These are phyloP conservation scores for Salvator merianae DNA, from an alignment of 2,113 vertebrate species.

Conservation along the genomic window DNA sequence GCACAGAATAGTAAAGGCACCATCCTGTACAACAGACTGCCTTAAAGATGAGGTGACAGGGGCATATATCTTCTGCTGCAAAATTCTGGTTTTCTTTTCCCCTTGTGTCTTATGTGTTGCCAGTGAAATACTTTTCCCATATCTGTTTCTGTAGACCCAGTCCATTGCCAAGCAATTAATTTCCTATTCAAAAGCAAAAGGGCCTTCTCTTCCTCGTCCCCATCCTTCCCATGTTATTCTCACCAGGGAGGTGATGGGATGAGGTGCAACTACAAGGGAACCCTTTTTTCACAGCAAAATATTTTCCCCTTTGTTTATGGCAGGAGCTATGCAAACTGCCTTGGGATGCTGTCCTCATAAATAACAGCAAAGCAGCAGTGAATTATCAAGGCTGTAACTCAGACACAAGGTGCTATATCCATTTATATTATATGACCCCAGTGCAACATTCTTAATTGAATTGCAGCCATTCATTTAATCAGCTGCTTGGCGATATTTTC, in stretches of 20 bases:
- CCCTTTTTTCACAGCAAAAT: constrained; percentile 62
- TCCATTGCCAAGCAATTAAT: constrained; percentile 73
- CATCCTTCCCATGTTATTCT: neutral
- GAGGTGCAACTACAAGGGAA: constrained; percentile 30
- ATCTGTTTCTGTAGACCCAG: constrained; percentile 68
- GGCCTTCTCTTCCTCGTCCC: constrained; percentile 44
- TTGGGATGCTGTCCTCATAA: constrained; percentile 72
- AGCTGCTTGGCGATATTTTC: constrained; percentile 64
- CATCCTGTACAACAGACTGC: no score
- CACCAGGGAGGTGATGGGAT: no score
- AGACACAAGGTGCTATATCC: constrained; percentile 67
- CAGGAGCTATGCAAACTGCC: constrained; percentile 62
- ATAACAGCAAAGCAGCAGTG: constrained; percentile 74
- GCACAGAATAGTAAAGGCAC: no score
- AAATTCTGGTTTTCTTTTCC: constrained; percentile 49
- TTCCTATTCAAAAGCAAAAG: constrained; percentile 70
- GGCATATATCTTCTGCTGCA: neutral
- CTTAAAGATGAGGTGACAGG: no score
- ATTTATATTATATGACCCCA: constrained; percentile 73
- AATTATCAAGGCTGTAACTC: constrained; percentile 71
- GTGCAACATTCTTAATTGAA: constrained; percentile 70
- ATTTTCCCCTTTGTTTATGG: constrained; percentile 69
- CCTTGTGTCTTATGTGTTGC: constrained; percentile 48
- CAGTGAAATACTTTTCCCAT: constrained; percentile 61
- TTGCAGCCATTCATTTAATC: constrained; percentile 70